These are phyloP conservation scores for Nephrotoma appendiculata DNA, from an alignment of 2,888 invertebrate genomes.

Conservation along the genomic window DNA sequence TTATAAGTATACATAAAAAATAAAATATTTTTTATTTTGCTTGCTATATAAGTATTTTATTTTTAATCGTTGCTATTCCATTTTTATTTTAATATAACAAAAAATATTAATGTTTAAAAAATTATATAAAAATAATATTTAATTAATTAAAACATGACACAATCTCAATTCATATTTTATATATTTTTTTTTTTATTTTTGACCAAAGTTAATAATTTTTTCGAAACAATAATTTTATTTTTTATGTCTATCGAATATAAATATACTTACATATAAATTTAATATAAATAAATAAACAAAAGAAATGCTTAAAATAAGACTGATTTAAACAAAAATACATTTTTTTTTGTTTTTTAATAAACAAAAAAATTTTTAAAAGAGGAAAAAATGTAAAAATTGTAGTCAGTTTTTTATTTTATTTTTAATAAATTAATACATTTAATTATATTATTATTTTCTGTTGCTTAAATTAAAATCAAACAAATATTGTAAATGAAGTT, in stretches of 20 bases:
- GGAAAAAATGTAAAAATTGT: not conserved
- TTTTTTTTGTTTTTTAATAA: not conserved
- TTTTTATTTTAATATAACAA: not conserved
- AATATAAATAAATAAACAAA: not conserved
- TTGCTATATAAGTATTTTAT: not conserved
- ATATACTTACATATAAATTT: not conserved
- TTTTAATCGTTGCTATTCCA: not conserved
- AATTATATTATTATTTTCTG: not conserved
- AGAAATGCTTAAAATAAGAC: not conserved
- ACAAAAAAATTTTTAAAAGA: not conserved
- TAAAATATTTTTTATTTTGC: not conserved
- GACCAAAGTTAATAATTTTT: not conserved
- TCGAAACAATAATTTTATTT: not conserved
- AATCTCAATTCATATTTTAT: not conserved
- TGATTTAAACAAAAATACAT: not conserved
- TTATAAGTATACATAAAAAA: not conserved
- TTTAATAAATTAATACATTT: not conserved
- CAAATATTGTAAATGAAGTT: not conserved
- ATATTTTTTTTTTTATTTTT: not conserved
- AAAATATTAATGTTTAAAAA: not conserved
- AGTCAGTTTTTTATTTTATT: not conserved
- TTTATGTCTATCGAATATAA: not conserved
- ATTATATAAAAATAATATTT: not conserved
- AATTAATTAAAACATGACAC: not conserved
- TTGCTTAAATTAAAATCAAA: not conserved